A percentile compares a stretch with the other conserved stretches of the same genome.
These are phyloP conservation scores for Nomada hirtipes DNA, from an alignment of 2,888 invertebrate species.

Conservation along the genomic window DNA sequence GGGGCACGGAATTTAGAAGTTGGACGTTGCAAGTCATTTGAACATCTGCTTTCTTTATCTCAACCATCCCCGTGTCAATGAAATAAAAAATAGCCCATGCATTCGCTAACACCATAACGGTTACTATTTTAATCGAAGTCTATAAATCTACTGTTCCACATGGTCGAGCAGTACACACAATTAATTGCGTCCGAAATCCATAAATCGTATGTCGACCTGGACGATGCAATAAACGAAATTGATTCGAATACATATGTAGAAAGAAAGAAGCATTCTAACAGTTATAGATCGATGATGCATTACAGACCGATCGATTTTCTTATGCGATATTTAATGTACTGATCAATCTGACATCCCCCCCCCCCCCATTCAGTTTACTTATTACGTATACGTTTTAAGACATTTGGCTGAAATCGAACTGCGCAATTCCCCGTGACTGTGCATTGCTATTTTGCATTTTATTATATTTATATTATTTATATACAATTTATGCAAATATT, in stretches of 20 bases:
- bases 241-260: neutral
- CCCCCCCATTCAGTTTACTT: too few species aligned
- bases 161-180: neutral
- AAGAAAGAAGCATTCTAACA: neutral
- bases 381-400: too few species aligned
- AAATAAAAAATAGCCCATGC: constrained; percentile 36
- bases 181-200: constrained; percentile 7
- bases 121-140: constrained; percentile 56
- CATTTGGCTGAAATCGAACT: too few species aligned
- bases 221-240: constrained; percentile 13
- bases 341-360: too few species aligned
- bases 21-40: constrained; percentile 44
- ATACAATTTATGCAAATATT: too few species aligned
- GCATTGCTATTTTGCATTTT: too few species aligned
- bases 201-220: constrained; percentile 1
- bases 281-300: neutral
- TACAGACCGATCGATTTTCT: neutral
- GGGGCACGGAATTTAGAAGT: neutral
- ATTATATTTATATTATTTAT: too few species aligned
- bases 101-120: constrained; percentile 8
- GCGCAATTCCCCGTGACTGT: too few species aligned
- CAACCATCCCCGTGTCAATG: constrained; percentile 36
- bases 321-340: neutral
- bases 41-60: constrained; percentile 59
- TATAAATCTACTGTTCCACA: constrained; percentile 47